phyloP scores from a whole-genome alignment of 2,113 vertebrate genomes.

The Thalassarche chlororhynchos region DNA sequence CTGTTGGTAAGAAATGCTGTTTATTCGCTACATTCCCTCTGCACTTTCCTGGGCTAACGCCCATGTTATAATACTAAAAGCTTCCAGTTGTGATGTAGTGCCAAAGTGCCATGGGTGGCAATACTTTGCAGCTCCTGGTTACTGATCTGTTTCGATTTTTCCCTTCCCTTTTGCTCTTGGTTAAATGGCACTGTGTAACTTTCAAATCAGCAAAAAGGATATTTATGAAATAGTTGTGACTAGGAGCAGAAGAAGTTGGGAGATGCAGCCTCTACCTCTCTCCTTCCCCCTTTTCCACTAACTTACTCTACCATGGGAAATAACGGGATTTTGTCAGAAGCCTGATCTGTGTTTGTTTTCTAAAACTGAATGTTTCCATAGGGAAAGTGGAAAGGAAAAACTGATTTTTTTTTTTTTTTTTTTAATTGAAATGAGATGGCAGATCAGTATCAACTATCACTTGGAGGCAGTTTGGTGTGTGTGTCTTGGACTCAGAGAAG shows the following conservation, averaged over 20 bases:
- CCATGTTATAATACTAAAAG: background rate
- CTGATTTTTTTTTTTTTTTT: too few relatives aligned
- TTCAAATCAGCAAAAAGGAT: background rate
- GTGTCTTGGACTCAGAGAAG: background rate
- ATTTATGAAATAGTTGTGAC: background rate
- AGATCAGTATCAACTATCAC: background rate
- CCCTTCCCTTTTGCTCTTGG: background rate
- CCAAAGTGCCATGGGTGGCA: background rate
- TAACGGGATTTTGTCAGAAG: background rate
- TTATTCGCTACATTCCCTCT: background rate
- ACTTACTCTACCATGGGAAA: background rate
- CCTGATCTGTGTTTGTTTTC: background rate
- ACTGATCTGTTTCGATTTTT: background rate
- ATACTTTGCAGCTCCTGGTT: background rate
- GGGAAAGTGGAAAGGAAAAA: background rate
- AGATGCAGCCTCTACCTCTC: background rate
- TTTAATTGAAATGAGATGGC: background rate
- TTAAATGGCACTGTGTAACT: background rate
- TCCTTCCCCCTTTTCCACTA: background rate
- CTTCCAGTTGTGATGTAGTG: background rate
- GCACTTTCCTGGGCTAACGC: background rate
- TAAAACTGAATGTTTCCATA: background rate
- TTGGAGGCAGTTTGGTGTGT: background rate
- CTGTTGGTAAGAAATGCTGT: background rate
- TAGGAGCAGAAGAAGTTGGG: background rate